These are phyloP conservation scores for Leptoteleia sp. DNA, from an alignment of 1,140 invertebrate species.

Conservation along the genomic window DNA sequence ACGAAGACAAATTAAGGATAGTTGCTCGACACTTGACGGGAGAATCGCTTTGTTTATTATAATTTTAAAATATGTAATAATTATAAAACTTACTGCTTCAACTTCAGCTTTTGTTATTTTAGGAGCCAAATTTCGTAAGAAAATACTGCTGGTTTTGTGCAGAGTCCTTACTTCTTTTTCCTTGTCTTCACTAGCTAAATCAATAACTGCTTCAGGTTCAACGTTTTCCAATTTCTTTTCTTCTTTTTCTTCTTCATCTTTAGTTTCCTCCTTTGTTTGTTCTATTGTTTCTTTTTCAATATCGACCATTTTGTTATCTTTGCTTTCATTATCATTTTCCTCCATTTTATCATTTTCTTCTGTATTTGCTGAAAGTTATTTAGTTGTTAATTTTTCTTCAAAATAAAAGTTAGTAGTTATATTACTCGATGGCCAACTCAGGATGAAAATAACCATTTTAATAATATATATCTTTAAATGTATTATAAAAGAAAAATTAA, in stretches of 20 bases:
- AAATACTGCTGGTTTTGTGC: constrained; percentile 98
- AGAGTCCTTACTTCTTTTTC: constrained; percentile 86
- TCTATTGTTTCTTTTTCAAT: constrained; percentile 38
- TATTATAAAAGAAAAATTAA: too few species aligned
- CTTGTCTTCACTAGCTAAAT: constrained; percentile 79
- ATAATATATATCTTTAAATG: too few species aligned
- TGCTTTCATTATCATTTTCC: constrained; percentile 76
- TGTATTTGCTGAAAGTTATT: constrained; percentile 60
- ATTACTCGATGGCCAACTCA: too few species aligned
- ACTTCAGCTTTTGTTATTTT: constrained; percentile 98
- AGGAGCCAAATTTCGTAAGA: constrained; percentile 96
- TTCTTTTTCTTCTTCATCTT: constrained; percentile 69
- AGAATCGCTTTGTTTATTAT: too few species aligned
- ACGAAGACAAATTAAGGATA: too few species aligned
- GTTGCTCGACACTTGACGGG: too few species aligned
- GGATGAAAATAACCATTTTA: too few species aligned
- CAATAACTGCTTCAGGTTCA: constrained; percentile 78
- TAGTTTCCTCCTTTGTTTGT: constrained; percentile 69
- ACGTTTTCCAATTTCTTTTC: constrained; percentile 69
- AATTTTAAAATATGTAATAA: too few species aligned
- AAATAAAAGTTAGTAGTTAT: too few species aligned
- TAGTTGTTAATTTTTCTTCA: too few species aligned
- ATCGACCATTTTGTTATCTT: constrained; percentile 75
- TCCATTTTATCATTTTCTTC: constrained; percentile 71
- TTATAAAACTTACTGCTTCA: constrained; percentile 86